These are phyloP conservation scores for Coptodon bakossiorum DNA, from an alignment of 2,113 vertebrate genomes.

Conservation along the genomic window DNA sequence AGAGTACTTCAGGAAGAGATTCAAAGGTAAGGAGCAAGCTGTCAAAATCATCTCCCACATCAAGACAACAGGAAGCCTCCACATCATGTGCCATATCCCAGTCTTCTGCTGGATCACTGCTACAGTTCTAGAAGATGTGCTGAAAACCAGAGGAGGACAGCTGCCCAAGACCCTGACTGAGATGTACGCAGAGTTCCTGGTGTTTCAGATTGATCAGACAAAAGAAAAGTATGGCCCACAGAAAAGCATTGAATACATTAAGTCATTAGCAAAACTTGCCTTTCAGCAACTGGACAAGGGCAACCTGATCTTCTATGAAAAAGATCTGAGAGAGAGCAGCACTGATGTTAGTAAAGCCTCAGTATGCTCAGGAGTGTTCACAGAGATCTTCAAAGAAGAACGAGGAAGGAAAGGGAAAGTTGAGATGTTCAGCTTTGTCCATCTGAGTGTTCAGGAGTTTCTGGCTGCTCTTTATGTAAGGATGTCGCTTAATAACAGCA, in stretches of 20 bases:
- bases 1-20: not conserved
- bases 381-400: not conserved
- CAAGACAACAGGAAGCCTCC: not conserved
- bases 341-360: not conserved
- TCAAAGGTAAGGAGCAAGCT: not conserved
- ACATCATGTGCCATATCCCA: not conserved
- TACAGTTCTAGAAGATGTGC: not conserved
- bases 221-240: not conserved
- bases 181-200: not conserved
- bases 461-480: not conserved
- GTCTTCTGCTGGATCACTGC: not conserved
- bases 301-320: not conserved
- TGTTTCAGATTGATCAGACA: not conserved
- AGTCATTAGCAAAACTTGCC: not conserved
- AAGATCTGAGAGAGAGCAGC: not conserved
- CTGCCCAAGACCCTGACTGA: not conserved
- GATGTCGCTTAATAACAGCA: not conserved
- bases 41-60: not conserved
- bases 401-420: not conserved
- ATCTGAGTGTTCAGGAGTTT: not conserved
- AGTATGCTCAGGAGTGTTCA: rapidly evolving
- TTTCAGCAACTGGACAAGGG: not conserved
- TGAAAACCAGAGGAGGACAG: not conserved
- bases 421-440: not conserved
- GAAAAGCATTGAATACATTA: not conserved